Conservation (phyloP, 1,140 invertebrate genomes). For the Piezodorus guildinii region DNA sequence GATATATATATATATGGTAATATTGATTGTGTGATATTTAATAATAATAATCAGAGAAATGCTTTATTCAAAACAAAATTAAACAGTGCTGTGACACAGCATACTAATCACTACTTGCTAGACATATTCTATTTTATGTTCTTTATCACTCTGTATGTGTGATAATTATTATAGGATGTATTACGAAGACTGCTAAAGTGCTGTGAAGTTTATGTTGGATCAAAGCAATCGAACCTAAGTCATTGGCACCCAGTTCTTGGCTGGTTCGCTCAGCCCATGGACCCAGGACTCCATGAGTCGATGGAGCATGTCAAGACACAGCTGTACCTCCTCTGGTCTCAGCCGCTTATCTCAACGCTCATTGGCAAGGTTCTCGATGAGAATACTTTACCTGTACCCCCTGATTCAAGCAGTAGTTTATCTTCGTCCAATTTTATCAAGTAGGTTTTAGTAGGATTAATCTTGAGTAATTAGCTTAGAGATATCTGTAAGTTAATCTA, state of each 20-base stretch:
- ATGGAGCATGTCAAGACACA: constrained; percentile 71
- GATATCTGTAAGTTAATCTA: no score
- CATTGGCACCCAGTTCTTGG: constrained; percentile 96
- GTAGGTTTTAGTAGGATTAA: constrained; percentile 12
- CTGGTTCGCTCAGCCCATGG: constrained; percentile 86
- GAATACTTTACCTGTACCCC: constrained; percentile 22
- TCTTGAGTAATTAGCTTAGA: no score
- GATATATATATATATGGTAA: no score
- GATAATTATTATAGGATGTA: constrained; percentile 46
- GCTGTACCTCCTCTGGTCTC: constrained; percentile 75
- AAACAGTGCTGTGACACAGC: no score
- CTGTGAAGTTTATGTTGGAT: constrained; percentile 65
- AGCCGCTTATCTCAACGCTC: constrained; percentile 43
- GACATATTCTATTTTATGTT: no score
- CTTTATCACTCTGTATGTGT: no score
- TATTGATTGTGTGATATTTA: no score
- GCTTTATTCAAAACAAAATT: no score
- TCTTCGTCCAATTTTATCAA: constrained; percentile 26
- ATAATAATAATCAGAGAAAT: no score
- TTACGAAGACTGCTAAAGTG: constrained; percentile 67
- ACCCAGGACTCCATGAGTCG: constrained; percentile 68
- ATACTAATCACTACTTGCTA: no score
- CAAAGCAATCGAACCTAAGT: constrained; percentile 64
- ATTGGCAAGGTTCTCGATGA: constrained; percentile 36
- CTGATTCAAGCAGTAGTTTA: constrained; percentile 16